phyloP scores from a whole-genome alignment of 2,113 vertebrate species.

The Psettodes erumei region DNA sequence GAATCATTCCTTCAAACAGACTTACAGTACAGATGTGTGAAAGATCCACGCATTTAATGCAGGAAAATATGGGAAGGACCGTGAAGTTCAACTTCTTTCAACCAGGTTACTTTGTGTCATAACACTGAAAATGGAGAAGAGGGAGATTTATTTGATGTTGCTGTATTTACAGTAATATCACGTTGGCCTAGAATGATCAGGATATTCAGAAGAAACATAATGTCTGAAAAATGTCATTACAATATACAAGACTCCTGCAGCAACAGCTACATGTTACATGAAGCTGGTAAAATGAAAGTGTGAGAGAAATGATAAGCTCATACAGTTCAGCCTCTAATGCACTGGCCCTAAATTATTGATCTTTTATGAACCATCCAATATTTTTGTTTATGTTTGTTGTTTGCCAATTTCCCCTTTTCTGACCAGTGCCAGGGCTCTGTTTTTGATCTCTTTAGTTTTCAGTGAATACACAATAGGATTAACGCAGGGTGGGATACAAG shows the following conservation, averaged over 20 bases:
- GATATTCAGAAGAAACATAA: background rate
- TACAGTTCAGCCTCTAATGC: background rate
- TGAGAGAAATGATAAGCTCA: background rate
- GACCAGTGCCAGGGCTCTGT: slow-evolving; percentile 40
- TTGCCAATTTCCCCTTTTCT: slow-evolving; percentile 6
- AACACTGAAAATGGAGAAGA: too few relatives aligned
- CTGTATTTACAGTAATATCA: background rate
- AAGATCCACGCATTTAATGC: too few relatives aligned
- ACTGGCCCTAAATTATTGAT: background rate
- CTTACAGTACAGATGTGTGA: too few relatives aligned
- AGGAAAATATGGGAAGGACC: too few relatives aligned
- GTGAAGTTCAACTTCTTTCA: too few relatives aligned
- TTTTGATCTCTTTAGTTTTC: slow-evolving; percentile 77
- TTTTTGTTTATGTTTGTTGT: background rate
- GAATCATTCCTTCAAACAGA: too few relatives aligned
- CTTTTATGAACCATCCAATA: background rate
- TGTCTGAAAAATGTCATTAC: too few relatives aligned
- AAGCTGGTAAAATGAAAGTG: background rate
- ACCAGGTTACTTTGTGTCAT: too few relatives aligned
- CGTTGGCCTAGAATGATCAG: background rate
- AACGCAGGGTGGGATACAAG: slow-evolving; percentile 74
- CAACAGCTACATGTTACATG: background rate
- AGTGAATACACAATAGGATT: slow-evolving; percentile 80
- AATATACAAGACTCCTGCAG: too few relatives aligned
- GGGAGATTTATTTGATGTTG: background rate